Evolutionary conservation across 2,113 vertebrate genomes (phyloP).

Genomic region (Oncorhynchus nerka): DNA sequence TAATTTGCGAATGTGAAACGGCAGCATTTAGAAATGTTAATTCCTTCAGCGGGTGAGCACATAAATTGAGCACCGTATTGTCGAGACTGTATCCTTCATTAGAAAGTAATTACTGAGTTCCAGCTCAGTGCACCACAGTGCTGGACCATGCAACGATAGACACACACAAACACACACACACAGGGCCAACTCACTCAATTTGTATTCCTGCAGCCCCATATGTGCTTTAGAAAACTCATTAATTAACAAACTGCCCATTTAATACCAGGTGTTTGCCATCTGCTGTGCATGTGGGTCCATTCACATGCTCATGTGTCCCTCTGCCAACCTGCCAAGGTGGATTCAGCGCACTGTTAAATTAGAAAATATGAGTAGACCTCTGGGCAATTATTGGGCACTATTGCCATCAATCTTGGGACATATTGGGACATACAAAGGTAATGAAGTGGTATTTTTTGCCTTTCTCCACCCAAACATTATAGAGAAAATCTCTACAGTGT

Average conservation of each 20-base stretch:
- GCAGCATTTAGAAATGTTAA: slow-evolving; percentile 29
- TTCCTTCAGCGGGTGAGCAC: slow-evolving; percentile 13
- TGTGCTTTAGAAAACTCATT: background rate
- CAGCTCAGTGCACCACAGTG: background rate
- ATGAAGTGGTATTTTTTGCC: background rate
- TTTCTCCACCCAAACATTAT: background rate
- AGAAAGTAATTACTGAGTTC: slow-evolving; percentile 4
- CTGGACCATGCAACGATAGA: background rate
- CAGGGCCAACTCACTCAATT: background rate
- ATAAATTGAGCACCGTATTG: slow-evolving; percentile 10
- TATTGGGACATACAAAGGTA: no score
- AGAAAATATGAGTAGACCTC: background rate
- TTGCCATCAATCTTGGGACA: no score
- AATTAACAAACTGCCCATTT: slow-evolving; percentile 5
- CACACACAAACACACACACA: background rate
- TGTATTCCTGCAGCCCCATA: slow-evolving; percentile 11
- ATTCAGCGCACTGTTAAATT: background rate
- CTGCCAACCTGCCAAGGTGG: background rate
- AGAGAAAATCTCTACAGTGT: slow-evolving; percentile 4
- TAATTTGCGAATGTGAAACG: slow-evolving; percentile 11
- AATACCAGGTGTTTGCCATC: slow-evolving; percentile 12
- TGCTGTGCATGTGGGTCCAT: background rate
- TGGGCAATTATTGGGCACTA: background rate
- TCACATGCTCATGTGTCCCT: background rate
- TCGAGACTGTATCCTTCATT: slow-evolving; percentile 11